Evolutionary conservation across 2,888 invertebrate species (phyloP), one percentile per base, ranked within the genome.

Genomic region (Callimorpha dominula): DNA sequence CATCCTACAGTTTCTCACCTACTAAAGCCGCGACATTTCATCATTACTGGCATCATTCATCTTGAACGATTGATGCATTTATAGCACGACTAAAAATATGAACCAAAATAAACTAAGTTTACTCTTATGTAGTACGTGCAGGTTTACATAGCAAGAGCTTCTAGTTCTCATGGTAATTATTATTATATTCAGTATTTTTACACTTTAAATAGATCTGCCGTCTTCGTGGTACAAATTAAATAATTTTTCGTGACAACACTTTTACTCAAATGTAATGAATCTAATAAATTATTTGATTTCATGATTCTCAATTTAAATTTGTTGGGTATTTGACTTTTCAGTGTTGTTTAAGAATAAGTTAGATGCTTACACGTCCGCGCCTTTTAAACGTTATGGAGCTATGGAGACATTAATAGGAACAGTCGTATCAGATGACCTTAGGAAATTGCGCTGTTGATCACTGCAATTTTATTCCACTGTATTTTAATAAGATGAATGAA

Each of bases 1-100:
- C 49, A 31, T 31, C 49, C 9, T 60, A 68, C 85, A 85, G 83
- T 86, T 85, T 85, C 77, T 83, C 75, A 76, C 74, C 71, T 65
- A 72, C 68, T 75, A 72, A 76, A 75, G 62, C 69, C 71, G 73
- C 67, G 76, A 78, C 79, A 77, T 81, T 81, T 78, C 78, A 77
- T 78, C 81, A 74, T 42, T 17, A 31, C 62, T 52, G 40, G 20
- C 57, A 15, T 31, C 31, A 31, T 31, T 31, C 31, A 31, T 63
- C 60, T 50, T 42, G 11, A 46, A 31, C 67, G 73, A 72, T 65
- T 71, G 74, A 70, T 76, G 49, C 46, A 54, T 65, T 72, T 75
- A 65, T 66, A 78, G 78, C 71, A 72, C 42, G 12, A 67, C 67
- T 67, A 64, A 74, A 62, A 31, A 42, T 31, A 8, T 20, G 17